Base-by-base conservation (phyloP, 2,113 vertebrate genomes). In the Crotophaga sulcirostris region DNA sequence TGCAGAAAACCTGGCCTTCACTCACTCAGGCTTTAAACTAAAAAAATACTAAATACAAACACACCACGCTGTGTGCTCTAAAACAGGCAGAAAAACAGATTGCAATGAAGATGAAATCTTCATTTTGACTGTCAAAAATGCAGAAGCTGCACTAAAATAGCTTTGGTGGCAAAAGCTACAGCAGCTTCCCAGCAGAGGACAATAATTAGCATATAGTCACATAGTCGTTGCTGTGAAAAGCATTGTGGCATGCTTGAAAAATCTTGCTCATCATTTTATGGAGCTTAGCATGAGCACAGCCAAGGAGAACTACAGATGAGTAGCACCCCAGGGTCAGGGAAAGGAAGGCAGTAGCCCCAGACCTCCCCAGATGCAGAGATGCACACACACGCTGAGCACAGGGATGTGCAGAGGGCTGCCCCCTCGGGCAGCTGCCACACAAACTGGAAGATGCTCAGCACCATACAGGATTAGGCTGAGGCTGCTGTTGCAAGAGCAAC, bases 91-190 rank as follows among this genome's bases (percentile, higher is more conserved):
- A 77, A 92, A 89, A 92, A 6, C 73, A 94, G 88, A 94, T 23
- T 90, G 93, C 58, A 72, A 60, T 20, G 28, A 94, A 84, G 86
- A 97, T 62, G 25, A 93, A 90, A 94, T 92, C 92, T 97, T 95
- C 92, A 92, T 87, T 91, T 34, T 69, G 80, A 85, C 62, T 85
- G 80, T 94, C 96, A 96, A 97, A 93, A 91, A 62, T 69, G 94
- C 93, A 94, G 86, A 75, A 68, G 89, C 52, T 73, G 75, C 62
- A 96, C 54, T 96, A 90, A 97, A 97, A 95, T 54, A 94, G 89
- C 62, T 97, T 91, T 72, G 74, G 86, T 93, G 94, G 85, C 77
- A 97, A 97, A 98, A 96, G 87, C 89, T 90, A 86, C 40, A 87
- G 31, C 62, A 87, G 87, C 69, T 83, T 70, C 72, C 73, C 95